Conservation (phyloP, 2,797 vertebrate species). For the Syngnathus acus region DNA sequence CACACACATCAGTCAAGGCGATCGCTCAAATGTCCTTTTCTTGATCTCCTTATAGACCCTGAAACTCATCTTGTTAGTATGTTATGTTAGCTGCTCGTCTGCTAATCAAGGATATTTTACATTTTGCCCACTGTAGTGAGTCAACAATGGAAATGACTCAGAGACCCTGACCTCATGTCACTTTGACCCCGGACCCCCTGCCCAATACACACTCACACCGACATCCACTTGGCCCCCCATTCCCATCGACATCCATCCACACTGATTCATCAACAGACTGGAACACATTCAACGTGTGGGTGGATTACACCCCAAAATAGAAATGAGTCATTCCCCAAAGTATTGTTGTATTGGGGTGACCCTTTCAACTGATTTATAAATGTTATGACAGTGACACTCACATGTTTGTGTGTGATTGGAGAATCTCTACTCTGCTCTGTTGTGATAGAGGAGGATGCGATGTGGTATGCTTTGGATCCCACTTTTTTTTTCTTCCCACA, state of each 20-base stretch:
- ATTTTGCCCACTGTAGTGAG: neutral
- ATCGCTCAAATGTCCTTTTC: neutral
- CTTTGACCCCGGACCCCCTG: neutral
- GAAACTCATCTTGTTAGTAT: too few species aligned
- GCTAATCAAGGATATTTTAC: neutral
- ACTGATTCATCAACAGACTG: conserved; percentile 41
- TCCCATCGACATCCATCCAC: conserved; percentile 9
- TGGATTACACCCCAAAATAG: conserved; percentile 46
- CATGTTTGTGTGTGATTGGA: neutral
- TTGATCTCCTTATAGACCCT: neutral
- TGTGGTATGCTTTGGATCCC: neutral
- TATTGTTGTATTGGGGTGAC: conserved; percentile 22
- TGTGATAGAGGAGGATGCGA: neutral
- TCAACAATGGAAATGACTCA: neutral
- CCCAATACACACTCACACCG: neutral
- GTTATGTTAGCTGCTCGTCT: neutral
- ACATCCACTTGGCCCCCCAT: conserved; percentile 1
- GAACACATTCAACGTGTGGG: conserved; percentile 55
- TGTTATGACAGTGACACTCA: too few species aligned
- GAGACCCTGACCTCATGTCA: neutral
- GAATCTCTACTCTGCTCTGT: too few species aligned
- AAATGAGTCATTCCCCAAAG: conserved; percentile 39
- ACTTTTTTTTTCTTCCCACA: too few species aligned
- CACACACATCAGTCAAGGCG: neutral
- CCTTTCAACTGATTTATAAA: too few species aligned